A percentile compares a stretch with the other conserved stretches of the same genome.
These are phyloP conservation scores for Vombatus ursinus DNA, from an alignment of 2,113 vertebrate species.

Conservation along the genomic window DNA sequence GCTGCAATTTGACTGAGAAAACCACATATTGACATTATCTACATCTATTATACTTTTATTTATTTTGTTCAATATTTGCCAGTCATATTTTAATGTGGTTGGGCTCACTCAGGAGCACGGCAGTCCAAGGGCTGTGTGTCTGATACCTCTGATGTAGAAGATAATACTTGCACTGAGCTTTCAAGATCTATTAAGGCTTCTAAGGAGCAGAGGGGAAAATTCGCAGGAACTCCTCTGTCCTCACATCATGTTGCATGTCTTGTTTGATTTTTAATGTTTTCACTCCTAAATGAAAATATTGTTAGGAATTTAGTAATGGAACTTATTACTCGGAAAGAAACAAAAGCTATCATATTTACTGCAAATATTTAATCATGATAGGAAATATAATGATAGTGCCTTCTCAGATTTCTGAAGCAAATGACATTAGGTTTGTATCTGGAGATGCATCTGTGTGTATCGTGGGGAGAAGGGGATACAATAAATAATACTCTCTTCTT, in stretches of 20 bases:
- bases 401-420: neutral
- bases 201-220: neutral
- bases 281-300: neutral
- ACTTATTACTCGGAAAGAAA: neutral
- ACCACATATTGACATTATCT: neutral
- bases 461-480: neutral
- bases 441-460: neutral
- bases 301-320: neutral
- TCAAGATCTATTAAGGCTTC: neutral
- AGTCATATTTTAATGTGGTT: neutral
- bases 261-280: neutral
- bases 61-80: neutral
- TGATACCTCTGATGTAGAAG: neutral
- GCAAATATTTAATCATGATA: neutral
- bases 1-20: neutral
- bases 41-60: neutral
- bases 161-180: neutral
- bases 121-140: neutral
- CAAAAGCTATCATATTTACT: neutral
- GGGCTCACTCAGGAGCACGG: neutral
- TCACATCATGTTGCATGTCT: neutral
- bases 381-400: neutral
- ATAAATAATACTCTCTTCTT: constrained; percentile 46
- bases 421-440: neutral
- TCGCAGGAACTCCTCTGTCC: neutral